Conservation (phyloP, 2,797 vertebrate species). For the Sebastes iracundus region DNA sequence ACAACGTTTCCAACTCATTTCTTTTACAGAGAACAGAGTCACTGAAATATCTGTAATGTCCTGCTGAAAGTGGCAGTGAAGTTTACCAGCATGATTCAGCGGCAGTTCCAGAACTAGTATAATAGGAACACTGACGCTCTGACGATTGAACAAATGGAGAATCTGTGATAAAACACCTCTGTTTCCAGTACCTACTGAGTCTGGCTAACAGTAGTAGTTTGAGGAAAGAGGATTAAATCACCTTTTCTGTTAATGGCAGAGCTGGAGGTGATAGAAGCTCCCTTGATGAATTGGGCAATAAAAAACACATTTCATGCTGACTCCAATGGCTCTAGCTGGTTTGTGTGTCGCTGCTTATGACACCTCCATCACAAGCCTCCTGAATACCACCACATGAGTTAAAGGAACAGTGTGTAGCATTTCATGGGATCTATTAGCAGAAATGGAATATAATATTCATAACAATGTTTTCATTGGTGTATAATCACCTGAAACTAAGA, state of each 20-base stretch:
- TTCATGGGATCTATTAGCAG: fast-evolving
- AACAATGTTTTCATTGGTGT: too few species aligned
- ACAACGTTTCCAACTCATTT: background rate
- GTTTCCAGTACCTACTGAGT: slow-evolving; percentile 2
- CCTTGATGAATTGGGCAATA: slow-evolving; percentile 37
- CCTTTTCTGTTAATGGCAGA: background rate
- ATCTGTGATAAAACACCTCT: background rate
- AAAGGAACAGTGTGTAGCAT: too few species aligned
- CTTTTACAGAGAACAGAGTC: background rate
- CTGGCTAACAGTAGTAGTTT: slow-evolving; percentile 6
- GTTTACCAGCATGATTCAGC: background rate
- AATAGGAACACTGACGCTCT: slow-evolving; percentile 1
- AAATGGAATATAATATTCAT: too few species aligned
- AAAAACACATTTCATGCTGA: slow-evolving; percentile 44
- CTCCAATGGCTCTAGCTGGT: slow-evolving; percentile 14
- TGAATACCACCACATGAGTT: background rate
- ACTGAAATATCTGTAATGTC: background rate
- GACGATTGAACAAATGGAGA: background rate
- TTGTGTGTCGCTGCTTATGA: slow-evolving; percentile 19
- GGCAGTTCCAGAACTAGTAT: background rate
- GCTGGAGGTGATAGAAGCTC: slow-evolving; percentile 1
- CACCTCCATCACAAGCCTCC: slow-evolving; percentile 11
- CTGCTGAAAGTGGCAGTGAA: background rate
- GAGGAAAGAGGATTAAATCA: slow-evolving; percentile 15
- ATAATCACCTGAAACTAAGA: too few species aligned